A percentile compares a stretch with the other conserved stretches of the same genome.
These are phyloP conservation scores for Spinus olivaceus DNA, from an alignment of 2,797 vertebrate genomes.

Conservation along the genomic window DNA sequence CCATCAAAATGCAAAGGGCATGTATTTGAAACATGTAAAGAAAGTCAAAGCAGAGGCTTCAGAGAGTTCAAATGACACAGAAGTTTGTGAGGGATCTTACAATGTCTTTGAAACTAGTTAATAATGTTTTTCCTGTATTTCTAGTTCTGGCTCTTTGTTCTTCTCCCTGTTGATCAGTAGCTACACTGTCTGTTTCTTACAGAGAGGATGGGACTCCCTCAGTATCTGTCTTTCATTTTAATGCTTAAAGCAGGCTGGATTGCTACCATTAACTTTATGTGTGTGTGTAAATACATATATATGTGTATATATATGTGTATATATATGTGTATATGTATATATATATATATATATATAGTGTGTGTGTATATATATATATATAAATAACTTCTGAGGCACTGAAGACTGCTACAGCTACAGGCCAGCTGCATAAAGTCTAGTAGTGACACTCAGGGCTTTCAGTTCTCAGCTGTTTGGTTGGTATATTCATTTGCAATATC, in stretches of 20 bases:
- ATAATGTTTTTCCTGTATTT: neutral
- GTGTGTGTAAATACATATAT: fast-evolving
- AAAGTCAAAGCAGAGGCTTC: neutral
- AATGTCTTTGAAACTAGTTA: neutral
- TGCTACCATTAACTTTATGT: neutral
- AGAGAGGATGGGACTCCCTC: neutral
- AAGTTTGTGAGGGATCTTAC: neutral
- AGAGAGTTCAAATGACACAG: neutral
- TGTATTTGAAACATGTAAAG: neutral
- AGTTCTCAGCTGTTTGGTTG: neutral
- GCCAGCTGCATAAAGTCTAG: neutral
- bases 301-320: no score
- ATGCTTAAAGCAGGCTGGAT: neutral
- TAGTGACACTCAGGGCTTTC: neutral
- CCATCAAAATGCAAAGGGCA: neutral
- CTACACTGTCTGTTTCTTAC: neutral
- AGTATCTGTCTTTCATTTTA: neutral
- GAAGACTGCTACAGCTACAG: neutral
- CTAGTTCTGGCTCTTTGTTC: neutral
- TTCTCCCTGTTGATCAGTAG: fast-evolving
- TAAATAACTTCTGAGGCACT: neutral
- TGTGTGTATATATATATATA: neutral
- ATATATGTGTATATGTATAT: neutral
- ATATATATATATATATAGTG: neutral
- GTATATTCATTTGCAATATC: neutral